phyloP scores from a whole-genome alignment of 2,797 vertebrate species.

The Pipistrellus kuhlii region DNA sequence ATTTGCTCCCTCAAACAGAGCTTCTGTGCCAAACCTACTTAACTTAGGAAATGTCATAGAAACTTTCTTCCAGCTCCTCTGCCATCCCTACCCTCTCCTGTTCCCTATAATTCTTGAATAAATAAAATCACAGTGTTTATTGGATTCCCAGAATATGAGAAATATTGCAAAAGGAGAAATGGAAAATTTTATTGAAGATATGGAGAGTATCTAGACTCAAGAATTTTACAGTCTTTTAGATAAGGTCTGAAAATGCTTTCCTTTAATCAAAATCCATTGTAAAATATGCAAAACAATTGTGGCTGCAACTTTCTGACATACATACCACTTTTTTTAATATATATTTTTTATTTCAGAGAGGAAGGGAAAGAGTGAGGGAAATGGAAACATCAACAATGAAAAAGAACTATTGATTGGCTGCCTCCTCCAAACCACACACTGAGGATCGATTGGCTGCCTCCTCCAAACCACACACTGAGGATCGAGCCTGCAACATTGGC shows the following conservation, averaged over 20 bases:
- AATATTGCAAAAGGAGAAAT: slow-evolving; percentile 37
- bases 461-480: too few relatives aligned
- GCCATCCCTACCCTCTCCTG: neutral
- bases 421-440: too few relatives aligned
- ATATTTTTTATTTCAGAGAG: too few relatives aligned
- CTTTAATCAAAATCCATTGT: slow-evolving; percentile 45
- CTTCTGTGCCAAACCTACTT: neutral
- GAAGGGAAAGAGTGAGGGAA: too few relatives aligned
- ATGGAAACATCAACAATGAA: too few relatives aligned
- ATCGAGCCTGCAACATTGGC: too few relatives aligned
- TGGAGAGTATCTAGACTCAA: neutral
- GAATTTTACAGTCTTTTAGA: slow-evolving; percentile 42
- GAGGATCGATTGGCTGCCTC: too few relatives aligned
- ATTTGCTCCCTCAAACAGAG: slow-evolving; percentile 18
- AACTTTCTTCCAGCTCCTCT: neutral
- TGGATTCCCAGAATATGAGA: slow-evolving; percentile 45
- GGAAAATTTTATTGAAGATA: slow-evolving; percentile 17
- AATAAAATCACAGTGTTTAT: slow-evolving; percentile 27
- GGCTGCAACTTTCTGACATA: slow-evolving; percentile 7
- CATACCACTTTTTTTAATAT: neutral
- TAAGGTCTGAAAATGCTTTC: slow-evolving; percentile 49
- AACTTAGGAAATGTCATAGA: slow-evolving; percentile 16
- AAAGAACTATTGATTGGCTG: too few relatives aligned
- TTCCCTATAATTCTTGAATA: slow-evolving; percentile 36
- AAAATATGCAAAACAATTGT: slow-evolving; percentile 37